phyloP scores from a whole-genome alignment of 2,113 vertebrate species.

The Lasiurus borealis region DNA sequence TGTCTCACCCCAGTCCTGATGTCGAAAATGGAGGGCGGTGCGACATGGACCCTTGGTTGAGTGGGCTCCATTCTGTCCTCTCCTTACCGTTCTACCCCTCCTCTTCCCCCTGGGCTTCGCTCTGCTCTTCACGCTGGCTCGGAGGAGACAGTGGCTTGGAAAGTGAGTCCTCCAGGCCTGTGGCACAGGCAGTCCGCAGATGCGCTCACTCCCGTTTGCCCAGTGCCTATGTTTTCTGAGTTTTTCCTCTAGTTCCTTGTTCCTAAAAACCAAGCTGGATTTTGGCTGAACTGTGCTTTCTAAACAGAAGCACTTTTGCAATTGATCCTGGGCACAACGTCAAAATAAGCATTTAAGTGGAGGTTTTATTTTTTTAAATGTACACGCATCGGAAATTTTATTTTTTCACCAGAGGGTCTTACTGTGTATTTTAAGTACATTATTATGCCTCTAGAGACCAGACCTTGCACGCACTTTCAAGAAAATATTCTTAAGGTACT shows the following conservation, averaged over 20 bases:
- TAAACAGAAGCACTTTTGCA: slow-evolving; percentile 84
- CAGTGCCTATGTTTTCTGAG: background rate
- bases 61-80: background rate
- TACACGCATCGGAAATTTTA: slow-evolving; percentile 70
- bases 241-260: slow-evolving; percentile 53
- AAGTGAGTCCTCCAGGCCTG: background rate
- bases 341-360: slow-evolving; percentile 85
- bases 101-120: background rate
- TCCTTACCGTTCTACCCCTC: background rate
- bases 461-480: slow-evolving; percentile 49
- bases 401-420: slow-evolving; percentile 77
- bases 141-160: background rate
- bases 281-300: slow-evolving; percentile 80
- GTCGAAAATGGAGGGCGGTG: background rate
- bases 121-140: fast-evolving
- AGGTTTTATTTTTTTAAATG: slow-evolving; percentile 66
- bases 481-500: slow-evolving; percentile 32
- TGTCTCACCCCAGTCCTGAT: background rate
- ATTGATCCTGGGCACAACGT: slow-evolving; percentile 80
- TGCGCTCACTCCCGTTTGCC: fast-evolving
- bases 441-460: slow-evolving; percentile 72
- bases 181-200: background rate
- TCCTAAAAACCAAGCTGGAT: slow-evolving; percentile 79
- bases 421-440: slow-evolving; percentile 79
- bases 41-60: fast-evolving